phyloP scores from a whole-genome alignment of 2,113 vertebrate genomes.

The Catharus bicknelli region DNA sequence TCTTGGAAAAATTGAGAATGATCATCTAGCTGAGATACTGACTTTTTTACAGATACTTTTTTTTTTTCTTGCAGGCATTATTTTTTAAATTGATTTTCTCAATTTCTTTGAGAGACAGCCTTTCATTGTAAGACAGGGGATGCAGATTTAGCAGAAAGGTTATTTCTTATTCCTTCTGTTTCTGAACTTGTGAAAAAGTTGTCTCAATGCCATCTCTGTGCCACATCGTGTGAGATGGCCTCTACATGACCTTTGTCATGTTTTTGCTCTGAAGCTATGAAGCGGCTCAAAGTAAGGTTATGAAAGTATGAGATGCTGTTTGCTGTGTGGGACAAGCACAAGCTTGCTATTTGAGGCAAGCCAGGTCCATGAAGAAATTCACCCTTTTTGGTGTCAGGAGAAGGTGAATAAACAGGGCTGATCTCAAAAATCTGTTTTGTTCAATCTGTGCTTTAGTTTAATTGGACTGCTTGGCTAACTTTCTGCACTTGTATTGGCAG shows the following conservation, averaged over 20 bases:
- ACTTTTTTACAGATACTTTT: background rate
- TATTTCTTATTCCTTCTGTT: background rate
- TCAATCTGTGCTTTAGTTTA: background rate
- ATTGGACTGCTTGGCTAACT: background rate
- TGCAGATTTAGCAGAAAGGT: background rate
- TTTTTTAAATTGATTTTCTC: background rate
- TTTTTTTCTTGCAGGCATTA: background rate
- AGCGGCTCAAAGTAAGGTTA: background rate
- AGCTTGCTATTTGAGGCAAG: background rate
- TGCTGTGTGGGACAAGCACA: background rate
- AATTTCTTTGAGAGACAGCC: background rate
- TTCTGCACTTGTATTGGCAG: fast-evolving
- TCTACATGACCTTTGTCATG: background rate
- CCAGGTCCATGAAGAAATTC: background rate
- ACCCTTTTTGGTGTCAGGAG: background rate
- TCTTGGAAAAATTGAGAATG: background rate
- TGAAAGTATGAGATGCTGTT: background rate
- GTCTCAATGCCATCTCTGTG: background rate
- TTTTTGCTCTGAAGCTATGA: background rate
- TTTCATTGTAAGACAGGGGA: background rate
- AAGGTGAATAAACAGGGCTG: background rate
- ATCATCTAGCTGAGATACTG: background rate
- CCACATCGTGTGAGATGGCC: background rate
- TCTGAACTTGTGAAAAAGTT: background rate
- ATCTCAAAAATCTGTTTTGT: background rate